A percentile compares a stretch with the other conserved stretches of the same genome.
phyloP scores from a whole-genome alignment of 2,113 vertebrate species.

The Otocyon megalotis region DNA sequence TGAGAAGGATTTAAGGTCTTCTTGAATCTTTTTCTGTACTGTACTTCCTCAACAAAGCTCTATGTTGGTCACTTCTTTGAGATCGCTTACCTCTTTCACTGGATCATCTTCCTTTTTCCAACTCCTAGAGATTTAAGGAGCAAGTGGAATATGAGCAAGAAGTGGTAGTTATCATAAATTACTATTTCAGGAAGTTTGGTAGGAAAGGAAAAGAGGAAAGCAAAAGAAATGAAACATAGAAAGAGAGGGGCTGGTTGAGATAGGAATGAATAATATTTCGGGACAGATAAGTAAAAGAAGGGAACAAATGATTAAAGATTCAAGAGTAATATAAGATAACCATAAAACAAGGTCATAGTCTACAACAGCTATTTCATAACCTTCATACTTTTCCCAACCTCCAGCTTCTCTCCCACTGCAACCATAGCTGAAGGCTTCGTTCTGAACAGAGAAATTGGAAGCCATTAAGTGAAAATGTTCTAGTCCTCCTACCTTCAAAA shows the following conservation, averaged over 20 bases:
- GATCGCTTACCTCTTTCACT: not conserved
- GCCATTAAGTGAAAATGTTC: not conserved
- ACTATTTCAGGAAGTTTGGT: slow-evolving; percentile 23
- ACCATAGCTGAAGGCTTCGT: not conserved
- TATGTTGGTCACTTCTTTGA: not conserved
- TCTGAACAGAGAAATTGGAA: not conserved
- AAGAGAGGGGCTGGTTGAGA: not conserved
- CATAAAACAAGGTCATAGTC: slow-evolving; percentile 16
- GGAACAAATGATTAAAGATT: slow-evolving; percentile 15
- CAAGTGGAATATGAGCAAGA: slow-evolving; percentile 30
- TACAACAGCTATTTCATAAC: not conserved
- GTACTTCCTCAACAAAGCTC: not conserved
- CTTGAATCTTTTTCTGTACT: not conserved
- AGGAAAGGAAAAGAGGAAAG: slow-evolving; percentile 24
- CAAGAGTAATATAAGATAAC: slow-evolving; percentile 15
- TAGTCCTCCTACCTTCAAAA: not conserved
- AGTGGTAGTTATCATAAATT: slow-evolving; percentile 36
- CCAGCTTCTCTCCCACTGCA: not conserved
- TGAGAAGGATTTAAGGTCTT: slow-evolving; percentile 28
- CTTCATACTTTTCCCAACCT: not conserved
- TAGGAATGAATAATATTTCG: not conserved
- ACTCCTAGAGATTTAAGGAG: not conserved
- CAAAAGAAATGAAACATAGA: not conserved
- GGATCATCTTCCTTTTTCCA: slow-evolving; percentile 17
- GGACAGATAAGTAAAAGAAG: not conserved